These are phyloP conservation scores for Drusus annulatus DNA, from an alignment of 1,140 invertebrate genomes.

Conservation along the genomic window DNA sequence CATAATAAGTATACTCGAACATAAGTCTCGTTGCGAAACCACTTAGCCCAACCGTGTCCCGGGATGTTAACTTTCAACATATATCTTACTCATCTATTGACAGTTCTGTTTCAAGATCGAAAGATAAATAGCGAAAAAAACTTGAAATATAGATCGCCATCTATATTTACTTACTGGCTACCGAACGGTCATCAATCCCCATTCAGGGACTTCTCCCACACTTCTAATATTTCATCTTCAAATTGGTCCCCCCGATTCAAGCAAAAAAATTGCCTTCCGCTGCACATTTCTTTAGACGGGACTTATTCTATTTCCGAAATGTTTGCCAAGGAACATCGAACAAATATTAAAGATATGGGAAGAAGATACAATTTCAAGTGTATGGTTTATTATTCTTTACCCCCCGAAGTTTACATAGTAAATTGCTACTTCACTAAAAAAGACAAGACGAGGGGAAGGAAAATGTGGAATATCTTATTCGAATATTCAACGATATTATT, in stretches of 20 bases:
- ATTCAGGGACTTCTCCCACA: slow-evolving; percentile 34
- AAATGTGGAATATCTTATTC: background rate
- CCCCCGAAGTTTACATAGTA: slow-evolving; percentile 35
- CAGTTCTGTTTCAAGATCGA: background rate
- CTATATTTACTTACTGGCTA: slow-evolving; percentile 2
- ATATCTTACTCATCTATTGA: background rate
- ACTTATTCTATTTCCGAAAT: slow-evolving; percentile 41
- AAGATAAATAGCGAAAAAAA: slow-evolving; percentile 8
- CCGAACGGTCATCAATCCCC: slow-evolving; percentile 35
- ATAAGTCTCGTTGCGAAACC: no score
- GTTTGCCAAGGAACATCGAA: slow-evolving; percentile 41
- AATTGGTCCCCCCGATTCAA: background rate
- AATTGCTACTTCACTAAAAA: slow-evolving; percentile 29
- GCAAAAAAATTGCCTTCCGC: background rate
- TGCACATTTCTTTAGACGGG: slow-evolving; percentile 18
- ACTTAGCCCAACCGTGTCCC: no score
- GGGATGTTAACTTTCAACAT: background rate
- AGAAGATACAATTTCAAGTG: slow-evolving; percentile 47
- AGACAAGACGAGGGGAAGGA: background rate
- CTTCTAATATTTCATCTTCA: slow-evolving; percentile 35
- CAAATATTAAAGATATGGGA: slow-evolving; percentile 41
- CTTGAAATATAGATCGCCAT: background rate
- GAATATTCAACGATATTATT: no score
- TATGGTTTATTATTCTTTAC: slow-evolving; percentile 20
- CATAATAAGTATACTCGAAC: no score